phyloP scores from a whole-genome alignment of 1,140 invertebrate genomes.

The Drosophila kohkoa region DNA sequence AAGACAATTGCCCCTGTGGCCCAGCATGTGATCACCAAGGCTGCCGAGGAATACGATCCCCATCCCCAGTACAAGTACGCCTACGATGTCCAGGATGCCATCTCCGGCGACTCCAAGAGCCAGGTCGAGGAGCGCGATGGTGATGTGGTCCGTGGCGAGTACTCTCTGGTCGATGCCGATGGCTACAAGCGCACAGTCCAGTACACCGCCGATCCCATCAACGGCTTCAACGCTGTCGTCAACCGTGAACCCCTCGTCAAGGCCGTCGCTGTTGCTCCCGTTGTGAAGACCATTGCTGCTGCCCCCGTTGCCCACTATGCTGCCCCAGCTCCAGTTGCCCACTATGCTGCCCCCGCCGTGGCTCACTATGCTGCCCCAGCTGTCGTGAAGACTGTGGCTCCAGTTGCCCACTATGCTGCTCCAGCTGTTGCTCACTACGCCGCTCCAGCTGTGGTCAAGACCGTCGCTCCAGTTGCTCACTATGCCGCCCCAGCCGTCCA shows the following conservation, averaged over 20 bases:
- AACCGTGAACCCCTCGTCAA: slow-evolving; percentile 73
- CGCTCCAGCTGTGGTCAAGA: slow-evolving; percentile 27
- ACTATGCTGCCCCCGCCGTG: slow-evolving; percentile 37
- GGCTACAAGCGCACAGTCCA: slow-evolving; percentile 85
- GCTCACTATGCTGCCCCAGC: slow-evolving; percentile 41
- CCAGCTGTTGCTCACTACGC: slow-evolving; percentile 45
- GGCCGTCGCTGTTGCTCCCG: slow-evolving; percentile 60
- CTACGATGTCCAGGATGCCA: slow-evolving; percentile 89
- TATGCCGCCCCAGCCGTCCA: slow-evolving; percentile 49
- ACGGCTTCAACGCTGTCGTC: slow-evolving; percentile 84
- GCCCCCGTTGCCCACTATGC: slow-evolving; percentile 60
- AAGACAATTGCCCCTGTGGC: slow-evolving; percentile 48
- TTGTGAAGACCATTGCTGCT: slow-evolving; percentile 43
- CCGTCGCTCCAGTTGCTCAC: slow-evolving; percentile 47
- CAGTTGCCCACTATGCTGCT: slow-evolving; percentile 61
- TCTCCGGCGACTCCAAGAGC: slow-evolving; percentile 89
- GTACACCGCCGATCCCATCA: slow-evolving; percentile 83
- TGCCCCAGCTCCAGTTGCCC: slow-evolving; percentile 58
- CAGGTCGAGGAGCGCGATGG: slow-evolving; percentile 87
- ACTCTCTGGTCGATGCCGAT: slow-evolving; percentile 88
- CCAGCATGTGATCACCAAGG: slow-evolving; percentile 68
- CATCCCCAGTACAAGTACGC: slow-evolving; percentile 87
- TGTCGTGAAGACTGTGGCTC: slow-evolving; percentile 33
- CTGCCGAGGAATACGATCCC: slow-evolving; percentile 71
- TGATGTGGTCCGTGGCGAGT: slow-evolving; percentile 88